These are phyloP conservation scores for Plebejus melissa DNA, from an alignment of 2,888 invertebrate genomes.

Conservation along the genomic window DNA sequence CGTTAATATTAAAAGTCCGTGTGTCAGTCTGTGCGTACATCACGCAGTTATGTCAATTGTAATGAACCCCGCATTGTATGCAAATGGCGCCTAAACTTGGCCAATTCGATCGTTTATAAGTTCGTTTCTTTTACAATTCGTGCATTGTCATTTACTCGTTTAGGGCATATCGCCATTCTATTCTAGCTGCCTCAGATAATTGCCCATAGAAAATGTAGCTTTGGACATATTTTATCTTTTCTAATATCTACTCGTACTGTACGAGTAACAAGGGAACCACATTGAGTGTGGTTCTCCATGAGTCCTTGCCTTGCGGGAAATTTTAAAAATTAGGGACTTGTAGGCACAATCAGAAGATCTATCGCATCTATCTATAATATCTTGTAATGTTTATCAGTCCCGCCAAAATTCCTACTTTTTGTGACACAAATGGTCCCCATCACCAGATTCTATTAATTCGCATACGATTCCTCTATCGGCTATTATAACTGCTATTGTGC, in stretches of 20 bases:
- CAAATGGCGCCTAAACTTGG: conserved; percentile 46
- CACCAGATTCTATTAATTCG: conserved; percentile 26
- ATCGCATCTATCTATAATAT: not conserved
- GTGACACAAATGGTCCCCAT: not conserved
- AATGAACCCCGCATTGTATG: conserved; percentile 69
- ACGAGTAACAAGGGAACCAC: not conserved
- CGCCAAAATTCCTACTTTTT: not conserved
- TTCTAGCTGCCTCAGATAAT: conserved; percentile 12
- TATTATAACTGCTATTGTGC: conserved; percentile 69
- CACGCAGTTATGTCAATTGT: conserved; percentile 57
- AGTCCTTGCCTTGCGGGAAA: not conserved
- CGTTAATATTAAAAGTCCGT: not conserved
- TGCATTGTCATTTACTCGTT: conserved; percentile 24
- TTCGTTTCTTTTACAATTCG: conserved; percentile 22
- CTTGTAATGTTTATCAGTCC: not conserved
- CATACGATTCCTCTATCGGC: conserved; percentile 56
- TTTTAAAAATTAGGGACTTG: not conserved
- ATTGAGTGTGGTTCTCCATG: not conserved
- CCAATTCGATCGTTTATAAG: conserved; percentile 31
- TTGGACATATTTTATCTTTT: conserved; percentile 14
- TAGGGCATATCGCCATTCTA: conserved; percentile 9
- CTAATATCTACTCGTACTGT: not conserved
- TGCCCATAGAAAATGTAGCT: not conserved
- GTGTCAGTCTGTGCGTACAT: conserved; percentile 23
- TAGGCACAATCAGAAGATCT: not conserved